These are phyloP conservation scores for Syngnathus floridae DNA, from an alignment of 2,113 vertebrate species.

Conservation along the genomic window DNA sequence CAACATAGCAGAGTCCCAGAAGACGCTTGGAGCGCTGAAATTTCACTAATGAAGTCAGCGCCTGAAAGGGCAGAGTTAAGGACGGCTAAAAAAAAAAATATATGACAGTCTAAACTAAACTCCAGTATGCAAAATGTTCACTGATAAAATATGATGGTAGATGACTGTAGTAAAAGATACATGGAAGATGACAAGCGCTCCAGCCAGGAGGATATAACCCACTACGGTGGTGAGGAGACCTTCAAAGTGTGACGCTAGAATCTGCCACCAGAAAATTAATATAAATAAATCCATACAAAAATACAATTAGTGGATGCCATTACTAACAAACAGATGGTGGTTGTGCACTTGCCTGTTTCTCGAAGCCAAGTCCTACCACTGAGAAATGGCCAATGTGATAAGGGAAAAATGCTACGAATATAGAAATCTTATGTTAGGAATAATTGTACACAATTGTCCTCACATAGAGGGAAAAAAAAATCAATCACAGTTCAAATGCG, in stretches of 20 bases:
- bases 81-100: constrained; percentile 28
- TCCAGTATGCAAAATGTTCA: not conserved
- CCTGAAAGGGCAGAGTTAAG: constrained; percentile 76
- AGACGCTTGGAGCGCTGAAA: constrained; percentile 93
- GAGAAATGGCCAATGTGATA: constrained; percentile 98
- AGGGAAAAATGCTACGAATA: constrained; percentile 82
- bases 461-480: no score
- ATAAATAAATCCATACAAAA: constrained; percentile 56
- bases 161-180: constrained; percentile 80
- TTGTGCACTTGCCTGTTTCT: constrained; percentile 84
- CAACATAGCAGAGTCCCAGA: constrained; percentile 96
- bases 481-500: no score
- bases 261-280: constrained; percentile 59
- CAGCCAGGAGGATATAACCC: constrained; percentile 90
- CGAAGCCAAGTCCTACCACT: constrained; percentile 93
- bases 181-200: constrained; percentile 93
- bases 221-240: constrained; percentile 97
- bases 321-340: not conserved
- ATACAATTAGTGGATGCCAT: not conserved
- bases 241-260: constrained; percentile 97
- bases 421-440: constrained; percentile 37
- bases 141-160: no score
- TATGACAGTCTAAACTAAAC: constrained; percentile 4
- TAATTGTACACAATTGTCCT: no score
- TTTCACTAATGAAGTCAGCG: constrained; percentile 88